A percentile compares a stretch with the other conserved stretches of the same genome.
Evolutionary conservation across 2,113 vertebrate genomes (phyloP).

Genomic region (Lepidothrix coronata): DNA sequence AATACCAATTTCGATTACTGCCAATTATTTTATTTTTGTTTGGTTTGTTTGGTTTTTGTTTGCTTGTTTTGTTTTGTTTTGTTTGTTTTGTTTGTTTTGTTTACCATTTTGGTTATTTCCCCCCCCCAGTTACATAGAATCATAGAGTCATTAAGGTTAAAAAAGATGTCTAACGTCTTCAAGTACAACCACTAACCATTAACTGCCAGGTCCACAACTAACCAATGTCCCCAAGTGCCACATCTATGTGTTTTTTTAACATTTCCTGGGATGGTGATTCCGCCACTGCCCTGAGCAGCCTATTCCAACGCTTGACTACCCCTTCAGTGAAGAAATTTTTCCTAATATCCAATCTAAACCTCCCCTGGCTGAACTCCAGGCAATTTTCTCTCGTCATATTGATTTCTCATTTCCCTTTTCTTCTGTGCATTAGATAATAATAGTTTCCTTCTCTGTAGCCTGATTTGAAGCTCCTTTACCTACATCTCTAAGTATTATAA

Average conservation of each 20-base stretch:
- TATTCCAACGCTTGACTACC: neutral
- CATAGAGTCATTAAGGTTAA: neutral
- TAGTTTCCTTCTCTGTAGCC: neutral
- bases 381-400: neutral
- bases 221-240: neutral
- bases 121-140: neutral
- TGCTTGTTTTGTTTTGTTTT: neutral
- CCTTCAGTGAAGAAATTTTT: neutral
- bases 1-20: neutral
- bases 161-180: neutral
- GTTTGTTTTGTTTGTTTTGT: neutral
- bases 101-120: too few relatives aligned
- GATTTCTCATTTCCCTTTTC: neutral
- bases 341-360: neutral
- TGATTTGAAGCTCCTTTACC: neutral
- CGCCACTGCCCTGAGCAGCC: neutral
- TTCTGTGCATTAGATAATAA: neutral
- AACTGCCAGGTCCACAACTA: neutral
- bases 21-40: neutral
- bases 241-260: neutral
- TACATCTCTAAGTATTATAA: neutral
- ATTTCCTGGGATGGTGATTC: neutral
- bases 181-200: neutral
- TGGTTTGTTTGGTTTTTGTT: neutral
- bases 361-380: neutral